Percentiles rank a stretch among this genome's conserved stretches.
phyloP scores from a whole-genome alignment of 2,888 invertebrate genomes.

The Baronia brevicornis region DNA sequence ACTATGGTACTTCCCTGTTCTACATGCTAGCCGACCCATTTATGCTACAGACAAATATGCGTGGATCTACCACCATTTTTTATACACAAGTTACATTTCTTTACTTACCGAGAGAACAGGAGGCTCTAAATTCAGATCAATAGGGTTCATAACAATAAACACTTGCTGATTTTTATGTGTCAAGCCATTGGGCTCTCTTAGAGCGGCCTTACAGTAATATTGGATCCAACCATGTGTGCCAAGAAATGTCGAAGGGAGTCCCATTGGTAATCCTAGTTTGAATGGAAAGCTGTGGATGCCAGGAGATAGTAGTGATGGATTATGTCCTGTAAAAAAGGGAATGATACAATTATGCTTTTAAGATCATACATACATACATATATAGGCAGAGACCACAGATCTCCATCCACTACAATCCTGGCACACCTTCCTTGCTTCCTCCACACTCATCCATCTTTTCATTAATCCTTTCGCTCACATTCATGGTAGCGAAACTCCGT shows the following conservation, averaged over 20 bases:
- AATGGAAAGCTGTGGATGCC: slow-evolving; percentile 97
- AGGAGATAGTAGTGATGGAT: slow-evolving; percentile 88
- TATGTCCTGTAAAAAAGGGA: slow-evolving; percentile 79
- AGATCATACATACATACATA: background rate
- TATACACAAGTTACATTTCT: background rate
- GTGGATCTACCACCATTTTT: no score
- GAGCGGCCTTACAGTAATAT: slow-evolving; percentile 93
- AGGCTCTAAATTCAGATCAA: slow-evolving; percentile 93
- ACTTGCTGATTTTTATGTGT: slow-evolving; percentile 97
- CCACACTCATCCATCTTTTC: no score
- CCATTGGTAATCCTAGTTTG: slow-evolving; percentile 91
- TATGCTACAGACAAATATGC: no score
- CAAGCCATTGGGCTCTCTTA: slow-evolving; percentile 90
- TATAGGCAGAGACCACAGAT: no score
- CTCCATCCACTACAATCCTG: no score
- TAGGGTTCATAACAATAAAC: slow-evolving; percentile 97
- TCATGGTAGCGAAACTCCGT: no score
- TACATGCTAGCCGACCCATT: no score
- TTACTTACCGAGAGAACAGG: slow-evolving; percentile 87
- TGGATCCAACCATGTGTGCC: slow-evolving; percentile 97
- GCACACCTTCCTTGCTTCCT: no score
- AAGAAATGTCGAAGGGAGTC: slow-evolving; percentile 93
- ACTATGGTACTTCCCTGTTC: no score
- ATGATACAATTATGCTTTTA: slow-evolving; percentile 5
- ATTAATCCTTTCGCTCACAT: no score